A percentile compares a stretch with the other conserved stretches of the same genome.
These are phyloP conservation scores for Helicoverpa zea DNA, from an alignment of 1,140 invertebrate genomes.

Conservation along the genomic window DNA sequence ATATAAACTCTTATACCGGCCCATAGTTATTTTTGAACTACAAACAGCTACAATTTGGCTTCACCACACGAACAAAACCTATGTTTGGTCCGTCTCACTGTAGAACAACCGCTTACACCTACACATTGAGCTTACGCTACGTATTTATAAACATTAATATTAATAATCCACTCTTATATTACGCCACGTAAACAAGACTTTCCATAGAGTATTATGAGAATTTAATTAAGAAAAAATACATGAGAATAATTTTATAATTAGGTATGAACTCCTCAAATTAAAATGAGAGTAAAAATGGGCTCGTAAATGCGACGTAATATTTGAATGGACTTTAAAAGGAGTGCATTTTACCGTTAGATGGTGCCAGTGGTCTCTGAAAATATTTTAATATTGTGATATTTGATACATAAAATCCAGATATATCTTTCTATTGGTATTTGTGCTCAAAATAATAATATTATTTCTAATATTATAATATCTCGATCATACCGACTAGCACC, in stretches of 20 bases:
- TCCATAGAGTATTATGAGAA: neutral
- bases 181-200: neutral
- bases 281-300: neutral
- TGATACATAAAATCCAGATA: no score
- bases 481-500: slow-evolving; percentile 15
- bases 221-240: no score
- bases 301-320: neutral
- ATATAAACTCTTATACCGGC: slow-evolving; percentile 5
- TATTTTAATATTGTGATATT: neutral
- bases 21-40: slow-evolving; percentile 30
- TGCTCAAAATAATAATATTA: slow-evolving; percentile 11
- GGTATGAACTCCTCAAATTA: no score
- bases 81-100: slow-evolving; percentile 37
- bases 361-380: slow-evolving; percentile 15
- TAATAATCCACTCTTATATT: neutral
- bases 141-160: slow-evolving; percentile 26
- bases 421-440: neutral
- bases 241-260: no score
- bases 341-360: slow-evolving; percentile 38
- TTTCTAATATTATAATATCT: slow-evolving; percentile 18
- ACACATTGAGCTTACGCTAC: slow-evolving; percentile 46
- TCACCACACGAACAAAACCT: slow-evolving; percentile 24
- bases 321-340: slow-evolving; percentile 8
- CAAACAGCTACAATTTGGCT: slow-evolving; percentile 31
- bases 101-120: slow-evolving; percentile 32